Percentiles rank a stretch among this genome's conserved stretches.
Conservation (phyloP, 1,140 invertebrate species). For the Platyscapa corneri region DNA sequence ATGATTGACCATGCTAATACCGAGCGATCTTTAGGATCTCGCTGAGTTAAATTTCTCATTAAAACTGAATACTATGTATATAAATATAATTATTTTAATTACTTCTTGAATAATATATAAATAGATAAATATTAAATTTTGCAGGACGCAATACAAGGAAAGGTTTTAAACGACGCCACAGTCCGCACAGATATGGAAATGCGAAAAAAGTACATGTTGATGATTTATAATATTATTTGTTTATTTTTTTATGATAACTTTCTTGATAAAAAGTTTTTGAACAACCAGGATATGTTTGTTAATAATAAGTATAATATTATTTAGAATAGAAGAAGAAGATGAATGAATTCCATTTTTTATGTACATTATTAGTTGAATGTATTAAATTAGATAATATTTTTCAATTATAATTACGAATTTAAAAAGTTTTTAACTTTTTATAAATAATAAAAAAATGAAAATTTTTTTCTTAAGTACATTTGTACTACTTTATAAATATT, state of each 20-base stretch:
- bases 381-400: conserved; percentile 14
- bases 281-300: conserved; percentile 21
- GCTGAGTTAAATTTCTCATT: conserved; percentile 69
- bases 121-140: conserved; percentile 27
- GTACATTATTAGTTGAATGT: background rate
- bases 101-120: background rate
- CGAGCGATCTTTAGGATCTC: conserved; percentile 71
- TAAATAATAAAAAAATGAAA: background rate
- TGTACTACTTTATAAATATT: background rate
- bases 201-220: conserved; percentile 18
- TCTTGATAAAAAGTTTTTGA: background rate
- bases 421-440: background rate
- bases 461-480: background rate
- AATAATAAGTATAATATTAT: conserved; percentile 20
- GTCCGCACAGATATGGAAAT: conserved; percentile 43
- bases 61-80: conserved; percentile 58
- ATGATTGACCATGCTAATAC: conserved; percentile 76
- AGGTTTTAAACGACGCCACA: conserved; percentile 46
- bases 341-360: background rate
- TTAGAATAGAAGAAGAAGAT: background rate
- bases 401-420: background rate
- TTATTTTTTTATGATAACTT: conserved; percentile 15
- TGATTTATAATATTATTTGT: background rate
- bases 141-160: conserved; percentile 45
- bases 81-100: conserved; percentile 12